Percentiles rank a stretch among this genome's conserved stretches.
Conservation (phyloP, 2,888 invertebrate genomes). For the Pseudolycoriella hygida region DNA sequence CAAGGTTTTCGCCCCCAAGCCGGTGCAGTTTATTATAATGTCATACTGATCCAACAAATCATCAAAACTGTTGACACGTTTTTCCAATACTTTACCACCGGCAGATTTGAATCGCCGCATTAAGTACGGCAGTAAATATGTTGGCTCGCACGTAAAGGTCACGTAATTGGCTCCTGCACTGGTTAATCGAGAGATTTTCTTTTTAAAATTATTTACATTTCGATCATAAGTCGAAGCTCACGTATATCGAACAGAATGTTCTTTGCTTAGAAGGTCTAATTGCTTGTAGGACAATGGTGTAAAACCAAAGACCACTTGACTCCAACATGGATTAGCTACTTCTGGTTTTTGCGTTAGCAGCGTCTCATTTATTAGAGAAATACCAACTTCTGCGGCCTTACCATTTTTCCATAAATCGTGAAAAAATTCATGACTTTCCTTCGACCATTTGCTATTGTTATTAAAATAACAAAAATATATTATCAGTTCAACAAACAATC, state of each 20-base stretch:
- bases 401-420: constrained; percentile 41
- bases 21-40: constrained; percentile 64
- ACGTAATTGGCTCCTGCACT: constrained; percentile 46
- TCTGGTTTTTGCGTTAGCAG: constrained; percentile 23
- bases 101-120: constrained; percentile 37
- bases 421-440: constrained; percentile 38
- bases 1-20: constrained; percentile 44
- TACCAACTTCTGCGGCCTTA: constrained; percentile 30
- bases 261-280: constrained; percentile 22
- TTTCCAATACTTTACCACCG: constrained; percentile 37
- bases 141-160: constrained; percentile 48
- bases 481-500: neutral
- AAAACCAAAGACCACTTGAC: constrained; percentile 29
- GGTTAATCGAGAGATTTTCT: constrained; percentile 3
- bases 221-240: constrained; percentile 14
- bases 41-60: constrained; percentile 34
- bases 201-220: neutral
- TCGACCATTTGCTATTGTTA: constrained; percentile 51
- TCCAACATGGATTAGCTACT: constrained; percentile 25
- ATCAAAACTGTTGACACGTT: constrained; percentile 35
- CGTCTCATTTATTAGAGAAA: constrained; percentile 30
- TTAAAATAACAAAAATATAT: constrained; percentile 12
- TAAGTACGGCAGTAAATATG: constrained; percentile 46
- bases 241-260: constrained; percentile 26
- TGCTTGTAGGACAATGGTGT: constrained; percentile 19